Conservation (phyloP, 2,797 vertebrate species). For the Diplodus puntazzo region DNA sequence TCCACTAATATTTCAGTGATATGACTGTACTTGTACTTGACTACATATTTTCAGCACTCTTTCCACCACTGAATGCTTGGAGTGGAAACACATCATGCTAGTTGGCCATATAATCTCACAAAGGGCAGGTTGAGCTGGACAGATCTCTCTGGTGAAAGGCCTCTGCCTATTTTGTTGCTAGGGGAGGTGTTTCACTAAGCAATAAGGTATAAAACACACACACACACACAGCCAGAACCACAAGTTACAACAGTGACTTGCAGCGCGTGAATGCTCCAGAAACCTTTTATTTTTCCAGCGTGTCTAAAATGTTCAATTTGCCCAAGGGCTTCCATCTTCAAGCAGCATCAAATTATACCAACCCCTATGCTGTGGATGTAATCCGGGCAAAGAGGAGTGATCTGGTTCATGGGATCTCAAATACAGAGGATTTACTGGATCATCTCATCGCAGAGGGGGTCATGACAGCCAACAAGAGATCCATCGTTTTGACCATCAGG, state of each 20-base stretch:
- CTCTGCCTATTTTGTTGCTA: constrained; percentile 71
- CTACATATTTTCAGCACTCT: too few species aligned
- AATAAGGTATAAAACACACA: constrained; percentile 42
- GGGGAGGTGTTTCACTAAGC: constrained; percentile 57
- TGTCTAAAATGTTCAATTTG: constrained; percentile 38
- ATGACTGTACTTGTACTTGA: too few species aligned
- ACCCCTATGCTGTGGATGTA: constrained; percentile 85
- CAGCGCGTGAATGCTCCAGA: background rate
- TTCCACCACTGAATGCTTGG: background rate
- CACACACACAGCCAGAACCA: constrained; percentile 5
- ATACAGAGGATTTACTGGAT: constrained; percentile 83
- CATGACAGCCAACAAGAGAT: constrained; percentile 82
- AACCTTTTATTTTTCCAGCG: background rate
- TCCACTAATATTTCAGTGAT: too few species aligned
- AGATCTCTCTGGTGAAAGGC: constrained; percentile 19
- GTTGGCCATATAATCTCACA: constrained; percentile 22
- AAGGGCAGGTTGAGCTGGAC: constrained; percentile 19
- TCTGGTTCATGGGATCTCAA: constrained; percentile 81
- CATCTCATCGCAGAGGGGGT: constrained; percentile 82
- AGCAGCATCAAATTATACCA: constrained; percentile 68
- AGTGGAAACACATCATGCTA: background rate
- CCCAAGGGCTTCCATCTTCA: constrained; percentile 31
- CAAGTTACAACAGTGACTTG: background rate
- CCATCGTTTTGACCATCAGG: constrained; percentile 80
- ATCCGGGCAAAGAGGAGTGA: constrained; percentile 84